Conservation (phyloP, 2,888 invertebrate genomes). For the Lissocephala sabroskyi region DNA sequence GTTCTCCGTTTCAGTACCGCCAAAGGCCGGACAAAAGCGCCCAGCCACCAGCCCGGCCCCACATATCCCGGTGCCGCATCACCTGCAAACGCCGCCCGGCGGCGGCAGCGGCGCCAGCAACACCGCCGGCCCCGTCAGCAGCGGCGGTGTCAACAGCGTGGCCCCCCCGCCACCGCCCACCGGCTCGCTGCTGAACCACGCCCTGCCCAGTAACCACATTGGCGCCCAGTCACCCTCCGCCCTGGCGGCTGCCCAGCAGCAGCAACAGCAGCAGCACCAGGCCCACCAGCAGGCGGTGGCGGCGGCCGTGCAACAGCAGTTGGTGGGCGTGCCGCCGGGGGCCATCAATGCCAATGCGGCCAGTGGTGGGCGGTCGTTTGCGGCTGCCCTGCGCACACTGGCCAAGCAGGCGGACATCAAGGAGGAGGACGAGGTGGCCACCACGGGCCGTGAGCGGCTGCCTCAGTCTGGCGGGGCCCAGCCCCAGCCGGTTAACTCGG, state of each 20-base stretch:
- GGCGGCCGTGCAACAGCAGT: slow-evolving; percentile 62
- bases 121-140: slow-evolving; percentile 20
- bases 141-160: slow-evolving; percentile 35
- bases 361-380: slow-evolving; percentile 83
- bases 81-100: slow-evolving; percentile 67
- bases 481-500: slow-evolving; percentile 14
- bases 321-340: slow-evolving; percentile 53
- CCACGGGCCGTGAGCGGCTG: slow-evolving; percentile 50
- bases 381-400: slow-evolving; percentile 90
- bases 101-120: slow-evolving; percentile 22
- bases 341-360: slow-evolving; percentile 71
- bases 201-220: slow-evolving; percentile 64
- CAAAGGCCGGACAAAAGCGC: slow-evolving; percentile 71
- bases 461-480: slow-evolving; percentile 19
- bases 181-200: slow-evolving; percentile 59
- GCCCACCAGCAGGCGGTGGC: slow-evolving; percentile 66
- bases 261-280: slow-evolving; percentile 58
- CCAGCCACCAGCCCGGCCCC: slow-evolving; percentile 72
- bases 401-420: slow-evolving; percentile 92
- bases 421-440: slow-evolving; percentile 74
- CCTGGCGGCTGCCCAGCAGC: slow-evolving; percentile 53
- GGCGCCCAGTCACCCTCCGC: slow-evolving; percentile 66
- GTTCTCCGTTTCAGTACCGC: slow-evolving; percentile 63
- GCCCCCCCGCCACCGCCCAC: slow-evolving; percentile 36
- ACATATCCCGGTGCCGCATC: slow-evolving; percentile 69